These are phyloP conservation scores for Pelagia noctiluca DNA, from an alignment of 30 jellyfish, hydroid and myxozoan species.

Conservation along the genomic window DNA sequence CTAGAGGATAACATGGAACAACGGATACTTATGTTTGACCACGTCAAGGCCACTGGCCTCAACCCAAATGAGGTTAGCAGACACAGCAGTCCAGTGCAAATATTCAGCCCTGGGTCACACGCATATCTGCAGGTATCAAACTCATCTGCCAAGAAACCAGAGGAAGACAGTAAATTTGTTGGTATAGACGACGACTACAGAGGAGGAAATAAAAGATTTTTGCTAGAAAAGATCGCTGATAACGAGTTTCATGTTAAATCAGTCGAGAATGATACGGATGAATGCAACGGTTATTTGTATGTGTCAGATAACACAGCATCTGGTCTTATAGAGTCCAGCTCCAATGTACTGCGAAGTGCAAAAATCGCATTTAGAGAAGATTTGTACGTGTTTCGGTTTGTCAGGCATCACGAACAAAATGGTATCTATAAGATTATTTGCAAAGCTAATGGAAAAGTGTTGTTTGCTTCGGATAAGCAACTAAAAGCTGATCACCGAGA, in stretches of 20 bases:
- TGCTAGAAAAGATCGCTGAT: background rate
- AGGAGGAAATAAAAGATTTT: slow-evolving; percentile 19
- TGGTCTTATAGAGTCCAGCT: slow-evolving; percentile 28
- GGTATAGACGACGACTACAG: slow-evolving; percentile 9
- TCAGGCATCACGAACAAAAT: slow-evolving; percentile 13
- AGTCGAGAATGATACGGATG: slow-evolving; percentile 1
- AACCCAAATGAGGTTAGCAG: slow-evolving; percentile 2
- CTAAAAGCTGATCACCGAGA: slow-evolving; percentile 26
- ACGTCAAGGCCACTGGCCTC: slow-evolving; percentile 11
- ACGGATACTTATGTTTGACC: background rate
- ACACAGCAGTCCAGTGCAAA: slow-evolving; percentile 2
- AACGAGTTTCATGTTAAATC: slow-evolving; percentile 19
- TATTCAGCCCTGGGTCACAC: slow-evolving; percentile 7
- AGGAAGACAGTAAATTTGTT: slow-evolving; percentile 7
- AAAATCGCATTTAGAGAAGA: background rate
- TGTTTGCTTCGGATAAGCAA: background rate
- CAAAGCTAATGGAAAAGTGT: slow-evolving; percentile 3
- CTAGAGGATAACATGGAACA: too few species aligned
- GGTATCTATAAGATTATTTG: slow-evolving; percentile 17
- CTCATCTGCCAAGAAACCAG: slow-evolving; percentile 2
- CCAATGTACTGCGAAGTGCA: slow-evolving; percentile 27
- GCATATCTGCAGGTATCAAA: background rate
- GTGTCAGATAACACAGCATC: slow-evolving; percentile 23
- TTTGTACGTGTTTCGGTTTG: slow-evolving; percentile 9
- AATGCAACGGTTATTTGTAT: slow-evolving; percentile 10